Conservation (phyloP, 1,140 invertebrate species). For the Drosophila novamexicana region DNA sequence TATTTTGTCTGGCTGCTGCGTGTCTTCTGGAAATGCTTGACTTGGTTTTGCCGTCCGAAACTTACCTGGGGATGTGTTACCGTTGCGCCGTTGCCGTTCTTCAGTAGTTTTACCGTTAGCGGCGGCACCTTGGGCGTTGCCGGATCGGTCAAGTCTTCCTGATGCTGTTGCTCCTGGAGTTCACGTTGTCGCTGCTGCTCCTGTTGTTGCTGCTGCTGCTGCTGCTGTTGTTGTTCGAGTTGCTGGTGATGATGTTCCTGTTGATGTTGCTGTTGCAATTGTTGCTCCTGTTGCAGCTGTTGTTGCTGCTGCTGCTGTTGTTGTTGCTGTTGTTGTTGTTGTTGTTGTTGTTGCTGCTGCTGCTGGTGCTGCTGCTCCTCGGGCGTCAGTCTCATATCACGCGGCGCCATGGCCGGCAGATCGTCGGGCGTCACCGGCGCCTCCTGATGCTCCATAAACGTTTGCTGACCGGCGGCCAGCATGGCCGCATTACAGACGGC, state of each 20-base stretch:
- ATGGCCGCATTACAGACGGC: slow-evolving; percentile 69
- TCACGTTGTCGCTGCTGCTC: slow-evolving; percentile 58
- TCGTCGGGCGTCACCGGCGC: slow-evolving; percentile 75
- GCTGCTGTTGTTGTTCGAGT: slow-evolving; percentile 50
- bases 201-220: slow-evolving; percentile 28
- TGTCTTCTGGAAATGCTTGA: too few species aligned
- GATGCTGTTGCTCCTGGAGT: slow-evolving; percentile 46
- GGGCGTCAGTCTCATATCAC: slow-evolving; percentile 82
- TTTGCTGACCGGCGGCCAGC: slow-evolving; percentile 70
- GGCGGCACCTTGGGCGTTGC: slow-evolving; percentile 74
- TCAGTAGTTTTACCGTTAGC: slow-evolving; percentile 77
- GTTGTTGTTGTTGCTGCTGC: slow-evolving; percentile 52
- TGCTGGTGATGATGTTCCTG: slow-evolving; percentile 64
- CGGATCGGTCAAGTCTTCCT: slow-evolving; percentile 63
- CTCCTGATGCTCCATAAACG: slow-evolving; percentile 80
- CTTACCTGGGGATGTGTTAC: slow-evolving; percentile 71
- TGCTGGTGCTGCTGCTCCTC: slow-evolving; percentile 77
- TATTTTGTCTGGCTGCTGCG: too few species aligned
- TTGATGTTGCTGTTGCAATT: slow-evolving; percentile 49
- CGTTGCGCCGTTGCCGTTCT: slow-evolving; percentile 66
- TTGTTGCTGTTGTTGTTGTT: slow-evolving; percentile 54
- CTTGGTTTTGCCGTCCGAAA: background rate
- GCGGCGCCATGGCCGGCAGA: slow-evolving; percentile 75
- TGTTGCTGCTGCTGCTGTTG: slow-evolving; percentile 53
- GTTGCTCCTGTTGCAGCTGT: slow-evolving; percentile 52